Evolutionary conservation across 2,888 invertebrate species (phyloP).

Genomic region (Antheraea assamensis): DNA sequence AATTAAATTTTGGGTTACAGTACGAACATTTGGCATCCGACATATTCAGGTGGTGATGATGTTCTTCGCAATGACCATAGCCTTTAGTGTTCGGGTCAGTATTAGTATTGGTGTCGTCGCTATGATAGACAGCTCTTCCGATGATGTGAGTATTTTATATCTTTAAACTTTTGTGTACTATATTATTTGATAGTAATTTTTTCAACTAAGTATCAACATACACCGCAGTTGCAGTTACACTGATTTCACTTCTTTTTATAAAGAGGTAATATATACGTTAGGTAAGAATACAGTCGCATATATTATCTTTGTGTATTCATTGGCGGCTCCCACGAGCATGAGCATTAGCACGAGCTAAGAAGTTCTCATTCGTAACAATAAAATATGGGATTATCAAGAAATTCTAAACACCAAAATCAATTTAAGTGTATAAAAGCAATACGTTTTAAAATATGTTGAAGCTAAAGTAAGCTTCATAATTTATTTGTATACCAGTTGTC

Average conservation of each 20-base stretch:
- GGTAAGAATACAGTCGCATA: no score
- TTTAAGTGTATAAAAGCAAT: no score
- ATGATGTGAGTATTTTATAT: conserved; percentile 1
- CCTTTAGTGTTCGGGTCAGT: conserved; percentile 3
- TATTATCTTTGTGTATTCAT: no score
- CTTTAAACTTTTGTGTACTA: background rate
- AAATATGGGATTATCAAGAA: no score
- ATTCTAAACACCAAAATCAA: no score
- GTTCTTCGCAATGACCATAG: conserved; percentile 6
- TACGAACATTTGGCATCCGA: background rate
- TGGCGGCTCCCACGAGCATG: no score
- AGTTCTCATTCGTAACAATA: no score
- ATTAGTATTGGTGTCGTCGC: conserved; percentile 1
- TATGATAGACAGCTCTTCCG: conserved; percentile 7
- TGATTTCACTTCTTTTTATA: background rate
- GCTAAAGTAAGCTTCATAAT: no score
- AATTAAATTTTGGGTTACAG: background rate
- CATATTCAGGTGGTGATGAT: conserved; percentile 2
- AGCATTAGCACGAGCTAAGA: no score
- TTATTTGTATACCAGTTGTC: no score
- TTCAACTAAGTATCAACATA: background rate
- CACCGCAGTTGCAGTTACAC: background rate
- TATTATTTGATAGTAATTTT: background rate
- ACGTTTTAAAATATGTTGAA: no score
- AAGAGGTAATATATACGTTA: no score